phyloP scores from a whole-genome alignment of 2,797 vertebrate genomes.

The Sebastes cheni region DNA sequence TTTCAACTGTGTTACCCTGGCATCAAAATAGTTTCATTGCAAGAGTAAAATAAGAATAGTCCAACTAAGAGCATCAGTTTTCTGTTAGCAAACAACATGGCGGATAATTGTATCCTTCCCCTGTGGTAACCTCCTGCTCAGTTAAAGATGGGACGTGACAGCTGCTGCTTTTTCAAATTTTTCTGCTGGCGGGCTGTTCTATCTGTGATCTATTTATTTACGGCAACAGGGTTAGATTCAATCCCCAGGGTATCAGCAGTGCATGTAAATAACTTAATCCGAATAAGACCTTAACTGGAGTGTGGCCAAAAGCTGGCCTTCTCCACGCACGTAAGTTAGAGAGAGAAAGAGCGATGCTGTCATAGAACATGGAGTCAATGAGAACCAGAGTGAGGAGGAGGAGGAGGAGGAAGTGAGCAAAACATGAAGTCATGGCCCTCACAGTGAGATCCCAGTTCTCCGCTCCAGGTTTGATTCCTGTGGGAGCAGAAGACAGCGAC shows the following conservation, averaged over 20 bases:
- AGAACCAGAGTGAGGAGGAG: slow-evolving; percentile 41
- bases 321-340: slow-evolving; percentile 6
- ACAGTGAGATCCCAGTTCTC: slow-evolving; percentile 66
- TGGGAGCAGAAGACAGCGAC: slow-evolving; percentile 70
- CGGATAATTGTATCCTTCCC: background rate
- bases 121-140: slow-evolving; percentile 16
- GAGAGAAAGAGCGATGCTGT: slow-evolving; percentile 34
- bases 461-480: slow-evolving; percentile 51
- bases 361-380: slow-evolving; percentile 45
- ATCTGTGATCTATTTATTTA: slow-evolving; percentile 47
- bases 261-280: slow-evolving; percentile 46
- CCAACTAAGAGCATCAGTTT: slow-evolving; percentile 6
- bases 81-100: background rate
- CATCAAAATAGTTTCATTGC: background rate
- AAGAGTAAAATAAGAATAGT: background rate
- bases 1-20: background rate
- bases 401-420: slow-evolving; percentile 44
- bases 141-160: slow-evolving; percentile 14
- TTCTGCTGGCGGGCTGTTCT: background rate
- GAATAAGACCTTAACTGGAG: slow-evolving; percentile 31
- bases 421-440: slow-evolving; percentile 69
- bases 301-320: slow-evolving; percentile 10
- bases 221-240: slow-evolving; percentile 13
- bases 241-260: slow-evolving; percentile 15
- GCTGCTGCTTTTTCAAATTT: background rate